Conservation (phyloP, 2,888 invertebrate genomes). For the Nomada fucata region DNA sequence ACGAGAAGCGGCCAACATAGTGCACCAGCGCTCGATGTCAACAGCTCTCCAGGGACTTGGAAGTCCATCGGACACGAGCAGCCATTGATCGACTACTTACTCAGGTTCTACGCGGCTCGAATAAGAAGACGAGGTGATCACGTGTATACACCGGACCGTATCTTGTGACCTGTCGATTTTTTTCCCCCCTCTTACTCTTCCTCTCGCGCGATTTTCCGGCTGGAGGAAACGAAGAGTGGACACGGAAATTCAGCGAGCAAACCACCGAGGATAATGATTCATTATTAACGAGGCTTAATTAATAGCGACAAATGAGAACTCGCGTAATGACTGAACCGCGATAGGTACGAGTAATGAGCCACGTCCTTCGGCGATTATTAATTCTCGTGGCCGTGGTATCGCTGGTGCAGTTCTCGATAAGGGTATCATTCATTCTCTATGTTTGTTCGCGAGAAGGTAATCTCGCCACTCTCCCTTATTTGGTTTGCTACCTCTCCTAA, state of each 20-base stretch:
- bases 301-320: constrained; percentile 47
- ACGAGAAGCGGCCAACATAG: constrained; percentile 64
- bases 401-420: constrained; percentile 4
- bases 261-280: constrained; percentile 49
- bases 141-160: constrained; percentile 14
- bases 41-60: constrained; percentile 74
- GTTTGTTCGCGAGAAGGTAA: not conserved
- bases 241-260: constrained; percentile 4
- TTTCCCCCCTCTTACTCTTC: constrained; percentile 3
- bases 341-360: constrained; percentile 63
- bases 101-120: constrained; percentile 67
- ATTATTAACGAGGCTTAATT: constrained; percentile 45
- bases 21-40: constrained; percentile 70
- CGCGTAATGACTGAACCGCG: constrained; percentile 52
- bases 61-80: constrained; percentile 52
- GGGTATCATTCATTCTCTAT: not conserved
- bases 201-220: constrained; percentile 14
- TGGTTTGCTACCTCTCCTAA: too few relatives aligned
- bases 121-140: constrained; percentile 64
- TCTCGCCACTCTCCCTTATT: too few relatives aligned
- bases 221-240: not conserved
- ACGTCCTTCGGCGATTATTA: constrained; percentile 57
- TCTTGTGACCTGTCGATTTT: constrained; percentile 33
- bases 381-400: constrained; percentile 37
- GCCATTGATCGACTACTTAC: constrained; percentile 63